Evolutionary conservation across 2,113 vertebrate genomes (phyloP).

Genomic region (Pedionomus torquatus): DNA sequence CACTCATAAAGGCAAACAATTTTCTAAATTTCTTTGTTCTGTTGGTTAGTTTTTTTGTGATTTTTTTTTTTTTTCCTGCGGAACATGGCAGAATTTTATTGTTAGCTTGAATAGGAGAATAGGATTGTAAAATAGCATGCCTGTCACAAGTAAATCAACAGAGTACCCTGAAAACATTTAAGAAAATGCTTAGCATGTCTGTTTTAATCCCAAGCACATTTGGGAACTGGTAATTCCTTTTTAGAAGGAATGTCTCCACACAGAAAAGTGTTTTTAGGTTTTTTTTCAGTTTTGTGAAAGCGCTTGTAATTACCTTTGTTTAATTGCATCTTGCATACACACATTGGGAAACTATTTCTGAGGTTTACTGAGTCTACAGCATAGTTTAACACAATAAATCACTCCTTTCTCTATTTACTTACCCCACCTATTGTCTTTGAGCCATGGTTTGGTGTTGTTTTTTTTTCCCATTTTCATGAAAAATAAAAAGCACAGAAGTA

Average conservation of each 20-base stretch:
- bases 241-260: conserved; percentile 3
- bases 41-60: background rate
- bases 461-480: background rate
- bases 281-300: conserved; percentile 5
- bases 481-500: background rate
- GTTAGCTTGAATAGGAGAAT: background rate
- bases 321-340: conserved; percentile 25
- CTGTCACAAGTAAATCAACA: conserved; percentile 1
- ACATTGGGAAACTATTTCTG: conserved; percentile 17
- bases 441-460: background rate
- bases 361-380: background rate
- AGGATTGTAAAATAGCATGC: background rate
- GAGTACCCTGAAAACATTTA: background rate
- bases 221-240: background rate
- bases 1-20: background rate
- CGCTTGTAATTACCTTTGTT: conserved; percentile 46
- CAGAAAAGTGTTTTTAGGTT: background rate
- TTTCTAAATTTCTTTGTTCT: background rate
- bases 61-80: background rate
- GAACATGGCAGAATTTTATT: background rate
- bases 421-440: background rate
- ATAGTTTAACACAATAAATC: background rate
- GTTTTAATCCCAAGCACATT: background rate
- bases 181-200: background rate
- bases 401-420: background rate